A percentile compares a stretch with the other conserved stretches of the same genome.
phyloP scores from a whole-genome alignment of 2,113 vertebrate species.

The Athene cunicularia region DNA sequence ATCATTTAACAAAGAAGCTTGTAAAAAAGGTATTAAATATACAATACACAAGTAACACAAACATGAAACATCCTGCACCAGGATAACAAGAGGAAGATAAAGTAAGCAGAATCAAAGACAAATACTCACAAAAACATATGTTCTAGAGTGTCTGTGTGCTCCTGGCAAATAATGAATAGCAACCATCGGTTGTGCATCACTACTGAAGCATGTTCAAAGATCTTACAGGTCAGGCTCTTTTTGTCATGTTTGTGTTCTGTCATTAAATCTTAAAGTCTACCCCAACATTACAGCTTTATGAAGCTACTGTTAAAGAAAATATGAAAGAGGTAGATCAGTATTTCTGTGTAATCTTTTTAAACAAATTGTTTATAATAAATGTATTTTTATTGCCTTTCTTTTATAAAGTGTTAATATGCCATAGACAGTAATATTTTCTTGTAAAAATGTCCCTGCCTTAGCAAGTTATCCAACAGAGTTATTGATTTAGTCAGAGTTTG shows the following conservation, averaged over 20 bases:
- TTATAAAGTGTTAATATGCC: neutral
- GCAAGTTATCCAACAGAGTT: neutral
- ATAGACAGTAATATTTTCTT: neutral
- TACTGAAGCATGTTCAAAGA: neutral
- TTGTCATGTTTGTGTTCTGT: neutral
- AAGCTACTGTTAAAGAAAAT: neutral
- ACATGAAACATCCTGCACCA: neutral
- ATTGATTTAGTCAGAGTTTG: neutral
- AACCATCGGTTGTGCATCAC: neutral
- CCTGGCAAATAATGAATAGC: neutral
- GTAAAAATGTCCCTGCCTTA: neutral
- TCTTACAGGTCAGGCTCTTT: neutral
- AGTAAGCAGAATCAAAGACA: neutral
- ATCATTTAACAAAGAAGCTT: neutral
- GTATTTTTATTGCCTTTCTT: neutral
- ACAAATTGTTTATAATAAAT: neutral
- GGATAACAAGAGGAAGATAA: neutral
- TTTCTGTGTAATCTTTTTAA: neutral
- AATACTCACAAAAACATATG: neutral
- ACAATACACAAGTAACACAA: neutral
- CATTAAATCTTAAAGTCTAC: neutral
- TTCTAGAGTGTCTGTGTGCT: neutral
- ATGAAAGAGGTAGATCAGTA: neutral
- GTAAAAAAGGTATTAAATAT: neutral
- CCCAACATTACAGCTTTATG: neutral